Base-by-base conservation (phyloP, 2,797 vertebrate genomes). In the Girardinus metallicus region DNA sequence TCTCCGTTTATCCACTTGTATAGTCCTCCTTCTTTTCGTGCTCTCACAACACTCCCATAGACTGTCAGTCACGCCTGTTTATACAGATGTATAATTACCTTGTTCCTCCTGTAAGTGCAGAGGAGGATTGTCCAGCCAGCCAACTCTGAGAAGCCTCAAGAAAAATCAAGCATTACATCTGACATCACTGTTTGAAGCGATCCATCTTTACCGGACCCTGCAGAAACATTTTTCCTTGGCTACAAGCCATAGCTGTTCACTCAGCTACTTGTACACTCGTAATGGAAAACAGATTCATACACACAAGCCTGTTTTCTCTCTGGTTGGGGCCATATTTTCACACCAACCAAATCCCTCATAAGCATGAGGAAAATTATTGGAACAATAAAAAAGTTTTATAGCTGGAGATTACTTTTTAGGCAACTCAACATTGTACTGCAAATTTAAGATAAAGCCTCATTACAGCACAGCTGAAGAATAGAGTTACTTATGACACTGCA, bases 81-180 rank as follows among this genome's bases (percentile, higher is more conserved):
- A 89, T 93, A 95, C 95, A 95, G 95, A 95, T 95, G 95, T 88
- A 90, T 83, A 77, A 89, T 91, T 93, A 93, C 90, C 91, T 92
- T 77, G 66, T 80, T 87, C 76, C 80, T 82, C 87, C 43, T 89
- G 85, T 73, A 81, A 81, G 80, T 73, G 86, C 79, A 78, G 81
- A 84, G 82, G 90, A 82, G 84, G 85, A 84, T 92, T 79, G 77
- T 89, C 90, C 86, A 83, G 78, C 84, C 85, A 76, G 85, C 77
- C 85, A 86, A 90, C 87, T 89, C 79, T 83, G 83, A 79, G 80
- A 85, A 73, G 85, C 85, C 64, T 75, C 80, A 76, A 84, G 80
- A 87, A 81, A 84, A 87, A 87, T 89, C 88, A 86, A 83, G 83
- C 75, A 21, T 74, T 43, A 77, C 57, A 68, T 81, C 85, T 88